Conservation (phyloP, 2,797 vertebrate genomes). For the Eulemur albifrons region DNA sequence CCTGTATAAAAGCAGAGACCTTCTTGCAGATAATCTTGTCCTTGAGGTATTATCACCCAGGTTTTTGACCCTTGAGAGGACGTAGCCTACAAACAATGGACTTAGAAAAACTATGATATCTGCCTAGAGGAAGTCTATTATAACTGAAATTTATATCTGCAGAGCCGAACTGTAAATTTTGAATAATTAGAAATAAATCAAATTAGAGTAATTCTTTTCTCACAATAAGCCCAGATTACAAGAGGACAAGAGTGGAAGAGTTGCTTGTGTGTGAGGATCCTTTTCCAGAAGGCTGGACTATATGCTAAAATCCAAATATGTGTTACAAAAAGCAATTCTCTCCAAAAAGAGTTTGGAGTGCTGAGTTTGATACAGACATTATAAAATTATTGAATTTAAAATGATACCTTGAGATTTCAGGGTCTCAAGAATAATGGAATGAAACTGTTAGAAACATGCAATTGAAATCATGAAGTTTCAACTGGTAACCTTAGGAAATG, state of each 20-base stretch:
- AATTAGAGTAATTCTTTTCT: not conserved
- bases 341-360: not conserved
- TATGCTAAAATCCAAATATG: not conserved
- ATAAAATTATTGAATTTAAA: not conserved
- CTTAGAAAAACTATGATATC: not conserved
- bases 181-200: not conserved
- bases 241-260: not conserved
- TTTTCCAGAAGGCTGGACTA: not conserved
- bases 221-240: not conserved
- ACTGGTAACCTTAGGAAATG: not conserved
- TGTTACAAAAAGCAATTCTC: not conserved
- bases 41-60: not conserved
- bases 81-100: not conserved
- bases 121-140: not conserved
- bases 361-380: not conserved
- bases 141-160: not conserved
- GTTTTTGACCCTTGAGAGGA: not conserved
- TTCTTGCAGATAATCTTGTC: not conserved
- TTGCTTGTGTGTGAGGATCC: not conserved
- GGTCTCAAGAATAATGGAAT: not conserved
- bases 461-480: not conserved
- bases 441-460: not conserved
- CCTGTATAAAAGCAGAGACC: not conserved
- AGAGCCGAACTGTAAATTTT: not conserved
- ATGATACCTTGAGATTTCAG: not conserved